phyloP scores from a whole-genome alignment of 2,888 invertebrate genomes.

The Ariolimax columbianus region DNA sequence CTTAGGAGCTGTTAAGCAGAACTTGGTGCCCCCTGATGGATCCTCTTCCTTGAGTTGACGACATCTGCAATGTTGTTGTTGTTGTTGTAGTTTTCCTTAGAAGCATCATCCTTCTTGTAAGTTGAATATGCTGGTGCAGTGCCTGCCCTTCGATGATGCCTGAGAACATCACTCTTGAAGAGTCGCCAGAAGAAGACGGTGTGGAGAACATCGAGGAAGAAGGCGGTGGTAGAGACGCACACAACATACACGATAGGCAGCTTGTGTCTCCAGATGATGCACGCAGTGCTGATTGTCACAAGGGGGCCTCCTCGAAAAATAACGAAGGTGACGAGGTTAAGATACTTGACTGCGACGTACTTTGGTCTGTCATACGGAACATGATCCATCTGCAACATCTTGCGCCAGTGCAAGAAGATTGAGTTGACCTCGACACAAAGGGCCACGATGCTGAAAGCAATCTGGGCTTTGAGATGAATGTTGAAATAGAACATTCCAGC shows the following conservation, averaged over 20 bases:
- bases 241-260: constrained; percentile 66
- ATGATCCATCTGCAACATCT: constrained; percentile 75
- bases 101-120: background rate
- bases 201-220: constrained; percentile 74
- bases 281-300: constrained; percentile 65
- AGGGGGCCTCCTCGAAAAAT: constrained; percentile 69
- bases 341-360: constrained; percentile 66
- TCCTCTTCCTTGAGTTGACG: background rate
- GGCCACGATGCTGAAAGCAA: constrained; percentile 75
- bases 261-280: constrained; percentile 62
- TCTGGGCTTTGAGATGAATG: constrained; percentile 67
- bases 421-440: constrained; percentile 77
- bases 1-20: no score
- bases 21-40: background rate
- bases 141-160: constrained; percentile 19
- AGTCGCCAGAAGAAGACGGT: constrained; percentile 75
- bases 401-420: constrained; percentile 77
- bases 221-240: constrained; percentile 64
- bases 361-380: constrained; percentile 64
- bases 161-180: constrained; percentile 74
- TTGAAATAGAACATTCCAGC: constrained; percentile 76
- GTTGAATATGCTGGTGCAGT: background rate
- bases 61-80: constrained; percentile 1
- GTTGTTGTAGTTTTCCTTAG: background rate
- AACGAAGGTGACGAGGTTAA: constrained; percentile 75